Base-by-base conservation (phyloP, 2,797 vertebrate genomes). In the Peromyscus nudipes region DNA sequence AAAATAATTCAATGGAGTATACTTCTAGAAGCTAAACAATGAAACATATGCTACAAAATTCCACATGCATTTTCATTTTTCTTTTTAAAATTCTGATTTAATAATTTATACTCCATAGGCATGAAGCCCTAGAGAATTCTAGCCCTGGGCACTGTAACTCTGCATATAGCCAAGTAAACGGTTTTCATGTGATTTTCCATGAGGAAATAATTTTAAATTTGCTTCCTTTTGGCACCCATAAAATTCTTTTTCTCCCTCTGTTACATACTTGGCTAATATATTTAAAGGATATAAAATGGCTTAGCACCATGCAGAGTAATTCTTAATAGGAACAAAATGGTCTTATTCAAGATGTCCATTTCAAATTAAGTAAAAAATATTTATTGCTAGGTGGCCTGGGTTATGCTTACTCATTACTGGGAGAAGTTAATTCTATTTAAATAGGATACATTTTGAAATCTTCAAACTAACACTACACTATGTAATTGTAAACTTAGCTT, bases 171-270 rank as follows among this genome's bases (percentile, higher is more conserved):
- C 75, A 89, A 67, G 64, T 94, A 92, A 89, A 87, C 25, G 52
- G 80, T 95, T 97, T 97, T 85, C 37, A 80, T 80, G 71, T 95
- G 57, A 71, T 80, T 96, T 95, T 96, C 85, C 40, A 92, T 7
- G 57, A 86, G 55, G 52, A 96, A 98, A 96, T 95, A 76, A 91
- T 89, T 92, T 95, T 31, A 89, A 87, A 96, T 94, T 67, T 96
- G 17, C 83, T 95, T 96, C 11, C 19, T 95, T 3, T 17, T 84
- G n/a, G 95, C 19, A 96, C 65, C 8, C 46, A 92, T 55, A 93
- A 73, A 7, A 29, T 94, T 90, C 40, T 96, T 31, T 81, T 82
- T 40, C 40, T 37, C 8, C 17, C 17, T 89, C 8, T 1, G 25
- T 77, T 86, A 23, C 27, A n/a, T 79, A 91, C 62, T 75, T 6